A percentile compares a stretch with the other conserved stretches of the same genome.
These are phyloP conservation scores for Microctenopoma lineatum DNA, from an alignment of 2,797 vertebrate genomes.

Conservation along the genomic window DNA sequence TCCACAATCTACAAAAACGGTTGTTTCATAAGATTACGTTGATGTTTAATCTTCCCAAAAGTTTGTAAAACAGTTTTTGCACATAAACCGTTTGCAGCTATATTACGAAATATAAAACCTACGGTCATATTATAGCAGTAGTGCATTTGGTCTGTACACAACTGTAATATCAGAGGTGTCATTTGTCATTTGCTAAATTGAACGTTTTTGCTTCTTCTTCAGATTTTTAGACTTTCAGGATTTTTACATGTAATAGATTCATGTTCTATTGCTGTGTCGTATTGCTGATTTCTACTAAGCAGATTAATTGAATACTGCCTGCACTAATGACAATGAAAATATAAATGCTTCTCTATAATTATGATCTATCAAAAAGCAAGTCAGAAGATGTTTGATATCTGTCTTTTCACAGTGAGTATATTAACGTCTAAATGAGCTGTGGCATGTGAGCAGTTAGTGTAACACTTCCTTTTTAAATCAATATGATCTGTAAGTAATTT, in stretches of 20 bases:
- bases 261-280: background rate
- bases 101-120: too few species aligned
- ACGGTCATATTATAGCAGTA: too few species aligned
- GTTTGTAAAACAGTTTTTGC: too few species aligned
- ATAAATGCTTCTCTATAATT: background rate
- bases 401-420: constrained; percentile 1
- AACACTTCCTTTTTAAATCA: constrained; percentile 24
- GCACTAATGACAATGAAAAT: background rate
- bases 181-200: background rate
- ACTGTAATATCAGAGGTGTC: background rate
- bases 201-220: too few species aligned
- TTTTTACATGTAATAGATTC: background rate
- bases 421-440: background rate
- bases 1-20: too few species aligned
- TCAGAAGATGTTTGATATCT: background rate
- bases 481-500: constrained; percentile 2
- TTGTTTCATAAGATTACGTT: too few species aligned
- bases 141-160: too few species aligned
- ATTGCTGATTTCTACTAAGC: background rate
- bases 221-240: too few species aligned
- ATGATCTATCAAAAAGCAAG: too few species aligned
- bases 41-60: too few species aligned
- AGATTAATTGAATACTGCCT: background rate
- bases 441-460: constrained; percentile 1
- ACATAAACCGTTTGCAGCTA: too few species aligned